Percentiles rank a stretch among this genome's conserved stretches.
These are phyloP conservation scores for Drosophila funebris DNA, from an alignment of 1,140 invertebrate genomes.

Conservation along the genomic window DNA sequence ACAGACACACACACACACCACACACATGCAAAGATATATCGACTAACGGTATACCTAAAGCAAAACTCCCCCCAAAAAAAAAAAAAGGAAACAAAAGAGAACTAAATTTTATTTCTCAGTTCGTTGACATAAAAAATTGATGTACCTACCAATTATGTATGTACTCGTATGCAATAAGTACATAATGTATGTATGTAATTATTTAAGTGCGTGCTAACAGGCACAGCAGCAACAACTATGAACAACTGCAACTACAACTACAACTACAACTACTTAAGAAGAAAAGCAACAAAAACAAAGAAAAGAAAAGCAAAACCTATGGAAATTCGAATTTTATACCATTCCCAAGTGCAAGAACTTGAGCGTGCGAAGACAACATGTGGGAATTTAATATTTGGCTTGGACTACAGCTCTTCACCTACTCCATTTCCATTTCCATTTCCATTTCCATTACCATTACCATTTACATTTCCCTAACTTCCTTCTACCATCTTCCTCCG, in stretches of 20 bases:
- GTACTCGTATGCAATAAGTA: conserved; percentile 5
- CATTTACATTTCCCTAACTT: background rate
- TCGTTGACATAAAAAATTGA: conserved; percentile 33
- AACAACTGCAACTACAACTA: conserved; percentile 17
- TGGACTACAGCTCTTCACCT: background rate
- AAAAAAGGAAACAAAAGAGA: too few relatives aligned
- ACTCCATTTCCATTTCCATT: background rate
- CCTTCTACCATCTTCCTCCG: background rate
- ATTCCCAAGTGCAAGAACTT: conserved; percentile 4
- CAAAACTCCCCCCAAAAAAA: too few relatives aligned
- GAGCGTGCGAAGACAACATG: conserved; percentile 35
- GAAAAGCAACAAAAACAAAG: conserved; percentile 1
- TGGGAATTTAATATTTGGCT: conserved; percentile 19
- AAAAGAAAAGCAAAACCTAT: conserved; percentile 9
- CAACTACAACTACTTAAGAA: conserved; percentile 24
- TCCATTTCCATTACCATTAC: background rate
- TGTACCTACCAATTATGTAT: conserved; percentile 18
- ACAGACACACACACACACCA: background rate
- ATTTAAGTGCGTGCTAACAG: conserved; percentile 38
- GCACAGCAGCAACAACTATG: conserved; percentile 1
- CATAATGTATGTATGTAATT: conserved; percentile 24
- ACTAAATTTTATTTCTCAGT: conserved; percentile 6
- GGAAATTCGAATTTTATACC: conserved; percentile 38
- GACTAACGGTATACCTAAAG: conserved; percentile 18
- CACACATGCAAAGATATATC: background rate